A percentile compares a stretch with the other conserved stretches of the same genome.
Conservation (phyloP, 2,888 invertebrate genomes). For the Pocota personata region DNA sequence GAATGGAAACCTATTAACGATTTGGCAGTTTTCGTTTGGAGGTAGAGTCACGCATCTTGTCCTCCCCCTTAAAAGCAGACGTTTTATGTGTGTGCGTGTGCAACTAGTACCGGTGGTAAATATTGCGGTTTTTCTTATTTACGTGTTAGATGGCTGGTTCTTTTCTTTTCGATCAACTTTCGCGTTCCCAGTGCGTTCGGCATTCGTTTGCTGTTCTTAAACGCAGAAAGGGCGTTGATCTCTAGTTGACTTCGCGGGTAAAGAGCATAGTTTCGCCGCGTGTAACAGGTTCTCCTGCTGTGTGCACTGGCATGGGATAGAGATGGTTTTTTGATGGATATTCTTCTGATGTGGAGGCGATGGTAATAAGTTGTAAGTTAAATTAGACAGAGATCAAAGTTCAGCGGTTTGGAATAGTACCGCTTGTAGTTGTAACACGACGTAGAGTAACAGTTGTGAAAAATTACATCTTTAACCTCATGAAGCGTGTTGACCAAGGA, state of each 20-base stretch:
- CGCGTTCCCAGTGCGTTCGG: constrained; percentile 1
- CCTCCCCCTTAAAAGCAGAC: background rate
- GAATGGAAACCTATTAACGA: constrained; percentile 30
- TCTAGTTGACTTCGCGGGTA: constrained; percentile 2
- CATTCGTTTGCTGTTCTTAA: constrained; percentile 17
- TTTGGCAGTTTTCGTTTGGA: background rate
- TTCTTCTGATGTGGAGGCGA: background rate
- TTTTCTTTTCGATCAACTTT: constrained; percentile 21
- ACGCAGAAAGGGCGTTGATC: constrained; percentile 33
- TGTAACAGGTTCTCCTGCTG: constrained; percentile 23
- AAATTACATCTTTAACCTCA: no score
- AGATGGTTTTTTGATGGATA: constrained; percentile 24
- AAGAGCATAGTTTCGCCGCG: background rate
- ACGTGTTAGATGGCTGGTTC: constrained; percentile 21
- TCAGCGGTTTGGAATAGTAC: background rate
- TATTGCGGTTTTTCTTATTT: constrained; percentile 14
- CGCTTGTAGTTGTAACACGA: no score
- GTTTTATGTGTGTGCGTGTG: background rate
- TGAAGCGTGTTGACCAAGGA: no score
- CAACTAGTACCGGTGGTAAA: background rate
- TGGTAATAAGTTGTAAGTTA: background rate
- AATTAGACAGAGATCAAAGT: background rate
- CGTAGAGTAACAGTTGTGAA: no score
- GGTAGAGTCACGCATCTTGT: constrained; percentile 13
- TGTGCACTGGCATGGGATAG: constrained; percentile 20